These are phyloP conservation scores for Drosophila melanica DNA, from an alignment of 1,140 invertebrate genomes.

Conservation along the genomic window DNA sequence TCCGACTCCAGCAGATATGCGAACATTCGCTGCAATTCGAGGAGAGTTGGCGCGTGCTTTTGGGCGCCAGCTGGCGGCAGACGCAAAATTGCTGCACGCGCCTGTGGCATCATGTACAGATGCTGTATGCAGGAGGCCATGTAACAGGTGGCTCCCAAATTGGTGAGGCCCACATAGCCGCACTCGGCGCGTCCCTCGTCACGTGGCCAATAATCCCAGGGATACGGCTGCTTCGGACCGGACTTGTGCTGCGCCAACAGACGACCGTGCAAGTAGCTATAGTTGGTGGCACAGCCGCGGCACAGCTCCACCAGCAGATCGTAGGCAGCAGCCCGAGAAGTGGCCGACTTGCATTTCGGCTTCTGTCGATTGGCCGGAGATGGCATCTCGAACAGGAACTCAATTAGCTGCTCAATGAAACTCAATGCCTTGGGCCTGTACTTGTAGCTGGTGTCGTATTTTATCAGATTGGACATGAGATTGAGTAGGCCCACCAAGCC, in stretches of 20 bases:
- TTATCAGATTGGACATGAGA: constrained; percentile 93
- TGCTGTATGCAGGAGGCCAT: constrained; percentile 99
- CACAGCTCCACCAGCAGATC: constrained; percentile 95
- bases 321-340: constrained; percentile 94
- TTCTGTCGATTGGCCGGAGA: constrained; percentile 92
- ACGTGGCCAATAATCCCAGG: constrained; percentile 98
- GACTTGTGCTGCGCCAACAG: constrained; percentile 94
- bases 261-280: constrained; percentile 91
- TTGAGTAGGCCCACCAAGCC: constrained; percentile 95
- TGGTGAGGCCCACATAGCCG: constrained; percentile 96
- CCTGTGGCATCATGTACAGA: constrained; percentile 97
- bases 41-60: constrained; percentile 92
- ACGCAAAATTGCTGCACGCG: constrained; percentile 91
- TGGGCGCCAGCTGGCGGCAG: constrained; percentile 86
- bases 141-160: constrained; percentile 97
- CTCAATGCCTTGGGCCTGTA: constrained; percentile 90
- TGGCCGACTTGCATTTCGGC: constrained; percentile 96
- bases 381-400: constrained; percentile 95
- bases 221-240: constrained; percentile 92
- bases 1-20: constrained; percentile 97
- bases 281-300: constrained; percentile 93
- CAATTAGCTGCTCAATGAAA: constrained; percentile 90
- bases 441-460: constrained; percentile 94
- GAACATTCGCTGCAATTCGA: constrained; percentile 97
- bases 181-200: constrained; percentile 96